Conservation (phyloP, 2,888 invertebrate species). For the Acholoe squamosa region DNA sequence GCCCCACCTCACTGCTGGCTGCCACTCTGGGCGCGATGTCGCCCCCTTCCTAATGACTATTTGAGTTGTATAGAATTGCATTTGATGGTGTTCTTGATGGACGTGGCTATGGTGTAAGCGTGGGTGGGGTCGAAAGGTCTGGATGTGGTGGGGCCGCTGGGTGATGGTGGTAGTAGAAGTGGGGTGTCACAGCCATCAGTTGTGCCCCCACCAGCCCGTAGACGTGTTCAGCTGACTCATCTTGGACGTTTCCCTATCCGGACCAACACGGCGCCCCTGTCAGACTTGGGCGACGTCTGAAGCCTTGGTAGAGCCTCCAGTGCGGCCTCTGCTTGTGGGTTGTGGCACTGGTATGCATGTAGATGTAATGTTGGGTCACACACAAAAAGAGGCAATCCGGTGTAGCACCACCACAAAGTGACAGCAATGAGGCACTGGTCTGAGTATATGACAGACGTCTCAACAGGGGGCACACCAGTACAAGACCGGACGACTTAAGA, state of each 20-base stretch:
- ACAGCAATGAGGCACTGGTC: neutral
- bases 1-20: neutral
- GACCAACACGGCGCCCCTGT: neutral
- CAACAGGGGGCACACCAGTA: neutral
- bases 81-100: constrained; percentile 44
- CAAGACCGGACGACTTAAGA: too few relatives aligned
- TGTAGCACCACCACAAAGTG: neutral
- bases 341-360: neutral
- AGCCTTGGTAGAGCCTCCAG: neutral
- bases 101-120: constrained; percentile 26
- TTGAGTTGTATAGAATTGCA: constrained; percentile 48
- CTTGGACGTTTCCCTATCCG: neutral
- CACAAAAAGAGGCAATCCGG: neutral
- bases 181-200: neutral
- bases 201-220: neutral
- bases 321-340: neutral
- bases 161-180: neutral
- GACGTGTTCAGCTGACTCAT: neutral
- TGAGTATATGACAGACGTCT: neutral
- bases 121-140: neutral
- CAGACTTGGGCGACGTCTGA: neutral
- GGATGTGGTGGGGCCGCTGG: neutral
- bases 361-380: neutral
- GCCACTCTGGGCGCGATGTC: neutral
- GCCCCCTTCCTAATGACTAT: constrained; percentile 45